Base-by-base conservation (phyloP, 2,797 vertebrate species). In the Delichon dasypus region DNA sequence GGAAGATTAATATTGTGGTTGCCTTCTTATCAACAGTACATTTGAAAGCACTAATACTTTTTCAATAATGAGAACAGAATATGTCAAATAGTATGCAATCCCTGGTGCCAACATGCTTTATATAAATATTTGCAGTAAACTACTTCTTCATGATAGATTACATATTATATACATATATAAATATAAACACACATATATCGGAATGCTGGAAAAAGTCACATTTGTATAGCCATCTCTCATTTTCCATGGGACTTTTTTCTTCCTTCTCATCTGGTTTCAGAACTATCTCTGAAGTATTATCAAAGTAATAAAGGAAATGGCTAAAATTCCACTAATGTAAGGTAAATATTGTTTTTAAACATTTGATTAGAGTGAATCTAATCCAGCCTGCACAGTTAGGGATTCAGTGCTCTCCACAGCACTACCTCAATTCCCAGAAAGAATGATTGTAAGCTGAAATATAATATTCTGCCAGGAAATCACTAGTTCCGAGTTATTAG, bases 391-490 rank as follows among this genome's bases (percentile, higher is more conserved):
- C 53, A 88, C 76, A 73, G 71, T 90, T 85, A 92, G 45, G 47
- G 61, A 87, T 80, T 62, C 73, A 79, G 57, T 2, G 2, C 74
- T 95, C 85, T 93, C 73, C 79, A 86, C 47, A 67, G 80, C 71
- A 67, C 88, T 84, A 89, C 88, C 84, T 96, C 86, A 90, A 11
- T 95, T 94, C 91, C 73, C 90, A 88, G 92, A 93, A 97, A 96
- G 88, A 96, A 95, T 90, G 85, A 95, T 7, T 95, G 67, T 61
- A 81, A 89, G 82, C 71, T 88, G 94, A 94, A 96, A 96, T 92
- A 93, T 34, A 93, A 95, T 95, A 95, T 95, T 95, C 76, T 94
- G 87, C 74, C 92, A 95, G 88, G 93, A 96, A 96, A 91, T 97
- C 96, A 93, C 90, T 89, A 85, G 84, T 89, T 96, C 95, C 60